Percentiles rank a stretch among this genome's conserved stretches.
Conservation (phyloP, 2,888 invertebrate species). For the Lasiommata megera region DNA sequence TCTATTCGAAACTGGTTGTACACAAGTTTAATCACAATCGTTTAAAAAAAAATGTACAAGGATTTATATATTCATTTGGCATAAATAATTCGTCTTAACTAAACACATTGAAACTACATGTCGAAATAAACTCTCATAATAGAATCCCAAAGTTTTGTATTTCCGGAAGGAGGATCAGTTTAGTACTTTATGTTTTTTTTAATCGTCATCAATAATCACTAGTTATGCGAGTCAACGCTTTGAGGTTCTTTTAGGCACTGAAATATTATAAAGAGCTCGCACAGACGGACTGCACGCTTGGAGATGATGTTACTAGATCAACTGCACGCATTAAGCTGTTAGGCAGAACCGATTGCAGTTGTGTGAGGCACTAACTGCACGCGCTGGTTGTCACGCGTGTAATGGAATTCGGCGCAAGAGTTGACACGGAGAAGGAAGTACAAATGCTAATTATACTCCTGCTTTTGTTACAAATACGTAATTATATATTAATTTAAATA, state of each 20-base stretch:
- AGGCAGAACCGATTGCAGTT: too few relatives aligned
- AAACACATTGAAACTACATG: constrained; percentile 52
- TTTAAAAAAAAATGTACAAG: constrained; percentile 53
- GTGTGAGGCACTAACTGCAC: too few relatives aligned
- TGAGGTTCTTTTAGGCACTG: constrained; percentile 76
- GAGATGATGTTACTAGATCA: too few relatives aligned
- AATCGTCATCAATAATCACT: background rate
- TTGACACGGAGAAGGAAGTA: too few relatives aligned
- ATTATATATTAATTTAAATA: too few relatives aligned
- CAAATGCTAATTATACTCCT: too few relatives aligned
- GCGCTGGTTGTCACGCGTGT: too few relatives aligned
- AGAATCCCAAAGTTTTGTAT: constrained; percentile 59
- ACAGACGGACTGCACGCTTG: too few relatives aligned
- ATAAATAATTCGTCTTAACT: constrained; percentile 57
- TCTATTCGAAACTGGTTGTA: constrained; percentile 16
- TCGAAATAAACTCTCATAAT: constrained; percentile 62
- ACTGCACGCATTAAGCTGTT: too few relatives aligned
- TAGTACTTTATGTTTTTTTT: background rate
- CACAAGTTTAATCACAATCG: constrained; percentile 50
- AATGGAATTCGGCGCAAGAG: too few relatives aligned
- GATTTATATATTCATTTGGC: constrained; percentile 71
- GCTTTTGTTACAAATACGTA: too few relatives aligned
- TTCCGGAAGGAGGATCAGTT: constrained; percentile 55
- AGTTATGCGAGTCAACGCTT: background rate
- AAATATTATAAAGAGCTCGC: constrained; percentile 8